phyloP scores from a whole-genome alignment of 2,113 vertebrate species.

The Corydoras maculifer region DNA sequence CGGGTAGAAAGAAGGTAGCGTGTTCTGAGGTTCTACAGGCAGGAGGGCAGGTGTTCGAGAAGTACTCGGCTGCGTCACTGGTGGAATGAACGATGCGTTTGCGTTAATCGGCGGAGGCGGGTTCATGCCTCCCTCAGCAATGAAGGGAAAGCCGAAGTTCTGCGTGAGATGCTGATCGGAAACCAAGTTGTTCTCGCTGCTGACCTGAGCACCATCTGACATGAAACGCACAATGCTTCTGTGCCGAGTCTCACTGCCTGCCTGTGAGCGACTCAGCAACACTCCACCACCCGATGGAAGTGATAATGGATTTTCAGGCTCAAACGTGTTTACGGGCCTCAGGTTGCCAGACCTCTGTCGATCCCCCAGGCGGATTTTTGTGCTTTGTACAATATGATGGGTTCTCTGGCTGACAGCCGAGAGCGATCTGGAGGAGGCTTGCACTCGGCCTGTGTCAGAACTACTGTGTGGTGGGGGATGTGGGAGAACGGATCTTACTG shows the following conservation, averaged over 20 bases:
- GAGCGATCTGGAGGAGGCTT: constrained; percentile 68
- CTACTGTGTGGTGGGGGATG: constrained; percentile 79
- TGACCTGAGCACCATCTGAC: constrained; percentile 81
- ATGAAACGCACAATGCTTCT: constrained; percentile 91
- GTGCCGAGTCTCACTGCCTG: constrained; percentile 74
- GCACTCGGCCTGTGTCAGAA: constrained; percentile 75
- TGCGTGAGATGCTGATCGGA: constrained; percentile 89
- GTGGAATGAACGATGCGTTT: constrained; percentile 90
- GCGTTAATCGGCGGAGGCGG: constrained; percentile 83
- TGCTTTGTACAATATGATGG: constrained; percentile 70
- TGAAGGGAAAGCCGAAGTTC: constrained; percentile 94
- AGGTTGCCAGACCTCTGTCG: constrained; percentile 78
- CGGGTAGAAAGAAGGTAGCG: constrained; percentile 89
- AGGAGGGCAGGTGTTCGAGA: constrained; percentile 86
- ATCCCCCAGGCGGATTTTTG: constrained; percentile 84
- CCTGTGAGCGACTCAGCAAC: constrained; percentile 83
- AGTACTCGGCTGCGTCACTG: constrained; percentile 81
- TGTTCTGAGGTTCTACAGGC: constrained; percentile 91
- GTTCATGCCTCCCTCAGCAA: constrained; percentile 90
- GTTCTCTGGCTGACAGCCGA: constrained; percentile 80
- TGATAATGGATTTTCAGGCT: constrained; percentile 81
- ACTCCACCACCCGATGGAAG: constrained; percentile 76
- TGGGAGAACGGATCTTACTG: constrained; percentile 73
- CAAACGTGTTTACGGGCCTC: constrained; percentile 82
- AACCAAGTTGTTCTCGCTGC: constrained; percentile 77